phyloP scores from a whole-genome alignment of 1,140 invertebrate genomes.

The Zaprionus tsacasi region DNA sequence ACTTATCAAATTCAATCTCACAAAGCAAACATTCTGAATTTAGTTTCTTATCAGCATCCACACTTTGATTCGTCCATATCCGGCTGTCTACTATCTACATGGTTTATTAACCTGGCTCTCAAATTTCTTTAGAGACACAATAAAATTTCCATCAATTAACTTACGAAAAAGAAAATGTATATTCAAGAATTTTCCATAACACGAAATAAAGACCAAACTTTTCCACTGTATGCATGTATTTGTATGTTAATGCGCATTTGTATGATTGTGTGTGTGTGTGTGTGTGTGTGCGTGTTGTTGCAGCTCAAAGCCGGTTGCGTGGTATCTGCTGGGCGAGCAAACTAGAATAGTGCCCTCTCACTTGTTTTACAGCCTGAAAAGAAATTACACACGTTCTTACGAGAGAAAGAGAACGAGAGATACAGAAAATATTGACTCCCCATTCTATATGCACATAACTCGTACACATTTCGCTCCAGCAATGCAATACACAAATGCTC shows the following conservation, averaged over 20 bases:
- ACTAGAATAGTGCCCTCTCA: not conserved
- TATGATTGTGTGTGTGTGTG: not conserved
- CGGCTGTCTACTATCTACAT: not conserved
- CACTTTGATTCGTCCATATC: not conserved
- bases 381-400: not conserved
- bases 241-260: not conserved
- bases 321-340: not conserved
- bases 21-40: not conserved
- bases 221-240: not conserved
- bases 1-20: not conserved
- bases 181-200: not conserved
- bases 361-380: not conserved
- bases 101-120: not conserved
- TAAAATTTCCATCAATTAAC: too few relatives aligned
- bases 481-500: not conserved
- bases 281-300: conserved; percentile 1
- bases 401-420: not conserved
- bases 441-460: not conserved
- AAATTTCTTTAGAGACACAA: not conserved
- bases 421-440: not conserved
- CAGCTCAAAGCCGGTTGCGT: not conserved
- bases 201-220: not conserved
- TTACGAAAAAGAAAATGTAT: too few relatives aligned
- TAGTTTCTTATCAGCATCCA: not conserved
- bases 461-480: not conserved